Percentiles rank a stretch among this genome's conserved stretches.
Conservation (phyloP, 2,113 vertebrate genomes). For the Pavo muticus region DNA sequence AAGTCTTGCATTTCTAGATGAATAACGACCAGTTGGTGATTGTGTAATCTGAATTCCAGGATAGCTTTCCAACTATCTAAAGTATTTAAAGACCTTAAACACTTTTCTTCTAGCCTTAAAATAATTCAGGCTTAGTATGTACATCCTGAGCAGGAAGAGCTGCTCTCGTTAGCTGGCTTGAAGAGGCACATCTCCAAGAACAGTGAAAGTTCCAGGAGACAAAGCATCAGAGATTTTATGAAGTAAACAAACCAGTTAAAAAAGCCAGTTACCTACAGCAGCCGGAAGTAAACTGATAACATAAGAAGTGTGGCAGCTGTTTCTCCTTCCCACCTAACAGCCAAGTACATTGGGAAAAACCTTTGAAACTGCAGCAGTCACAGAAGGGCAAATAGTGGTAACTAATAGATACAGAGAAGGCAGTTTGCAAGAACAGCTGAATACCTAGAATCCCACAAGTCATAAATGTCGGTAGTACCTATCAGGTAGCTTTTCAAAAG, state of each 20-base stretch:
- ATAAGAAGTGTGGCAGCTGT: neutral
- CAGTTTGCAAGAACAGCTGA: neutral
- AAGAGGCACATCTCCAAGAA: neutral
- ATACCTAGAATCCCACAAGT: neutral
- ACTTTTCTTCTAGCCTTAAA: neutral
- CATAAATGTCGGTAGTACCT: neutral
- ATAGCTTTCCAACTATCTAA: neutral
- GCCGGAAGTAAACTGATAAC: neutral
- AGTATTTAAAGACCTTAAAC: neutral
- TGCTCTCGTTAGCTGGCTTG: neutral
- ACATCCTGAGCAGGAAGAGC: neutral
- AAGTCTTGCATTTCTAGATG: neutral
- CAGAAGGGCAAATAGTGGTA: neutral
- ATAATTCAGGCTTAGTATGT: neutral
- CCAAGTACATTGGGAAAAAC: neutral
- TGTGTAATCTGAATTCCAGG: neutral
- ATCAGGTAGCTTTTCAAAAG: neutral
- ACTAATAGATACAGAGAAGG: neutral
- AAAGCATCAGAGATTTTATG: neutral
- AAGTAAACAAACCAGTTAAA: neutral
- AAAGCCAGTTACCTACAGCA: neutral
- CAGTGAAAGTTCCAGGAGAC: neutral
- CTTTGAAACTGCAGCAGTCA: neutral
- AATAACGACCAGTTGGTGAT: neutral
- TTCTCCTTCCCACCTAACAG: neutral